A percentile compares a stretch with the other conserved stretches of the same genome.
Evolutionary conservation across 2,113 vertebrate species (phyloP).

Genomic region (Maccullochella peelii): DNA sequence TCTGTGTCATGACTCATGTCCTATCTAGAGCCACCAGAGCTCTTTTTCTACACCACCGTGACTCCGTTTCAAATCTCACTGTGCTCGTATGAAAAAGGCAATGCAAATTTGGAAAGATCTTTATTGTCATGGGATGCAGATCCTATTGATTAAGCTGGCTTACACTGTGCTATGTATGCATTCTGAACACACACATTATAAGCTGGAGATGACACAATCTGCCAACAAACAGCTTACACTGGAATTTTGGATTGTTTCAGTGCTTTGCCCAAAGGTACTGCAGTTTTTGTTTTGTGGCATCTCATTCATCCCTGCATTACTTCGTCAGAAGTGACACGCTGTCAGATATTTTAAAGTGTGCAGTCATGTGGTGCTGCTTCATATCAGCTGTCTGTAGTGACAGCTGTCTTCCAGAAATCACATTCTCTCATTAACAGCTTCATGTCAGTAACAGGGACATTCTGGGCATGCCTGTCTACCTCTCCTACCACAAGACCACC

Average conservation of each 20-base stretch:
- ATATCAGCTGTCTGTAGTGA: not conserved
- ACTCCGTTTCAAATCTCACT: constrained; percentile 35
- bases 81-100: constrained; percentile 3
- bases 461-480: constrained; percentile 3
- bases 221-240: not conserved
- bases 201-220: constrained; percentile 8
- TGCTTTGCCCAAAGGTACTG: constrained; percentile 11
- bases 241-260: not conserved
- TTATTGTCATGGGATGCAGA: constrained; percentile 40
- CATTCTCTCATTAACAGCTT: constrained; percentile 21
- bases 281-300: constrained; percentile 8
- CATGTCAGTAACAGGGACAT: not conserved
- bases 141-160: constrained; percentile 42
- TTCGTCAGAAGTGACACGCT: not conserved
- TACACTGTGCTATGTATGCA: not conserved
- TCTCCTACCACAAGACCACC: not conserved
- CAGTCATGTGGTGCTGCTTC: not conserved
- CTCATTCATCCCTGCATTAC: not conserved
- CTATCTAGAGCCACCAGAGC: constrained; percentile 45
- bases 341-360: constrained; percentile 9
- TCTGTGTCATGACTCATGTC: constrained; percentile 73
- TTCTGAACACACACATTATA: constrained; percentile 1
- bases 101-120: constrained; percentile 39
- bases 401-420: constrained; percentile 36
- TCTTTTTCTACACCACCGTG: constrained; percentile 35